Conservation (phyloP, 2,797 vertebrate genomes). For the Oceanodroma leucorhoa region DNA sequence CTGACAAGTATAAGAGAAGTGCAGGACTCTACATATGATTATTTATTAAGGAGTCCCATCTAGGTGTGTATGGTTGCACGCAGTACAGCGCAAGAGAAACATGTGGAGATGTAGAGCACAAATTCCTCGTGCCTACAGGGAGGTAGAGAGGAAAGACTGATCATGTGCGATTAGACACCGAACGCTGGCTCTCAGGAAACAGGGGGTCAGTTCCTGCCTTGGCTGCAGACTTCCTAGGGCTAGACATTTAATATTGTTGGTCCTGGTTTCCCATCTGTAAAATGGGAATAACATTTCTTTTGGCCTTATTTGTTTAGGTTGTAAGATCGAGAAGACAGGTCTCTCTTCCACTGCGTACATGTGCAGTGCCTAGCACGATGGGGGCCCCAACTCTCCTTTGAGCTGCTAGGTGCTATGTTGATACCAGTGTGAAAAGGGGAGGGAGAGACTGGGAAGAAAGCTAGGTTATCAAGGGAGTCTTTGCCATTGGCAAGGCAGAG, state of each 20-base stretch:
- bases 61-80: background rate
- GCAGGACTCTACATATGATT: background rate
- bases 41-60: conserved; percentile 30
- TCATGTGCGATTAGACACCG: conserved; percentile 40
- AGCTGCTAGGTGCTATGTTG: background rate
- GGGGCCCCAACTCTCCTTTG: background rate
- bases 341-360: background rate
- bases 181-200: conserved; percentile 39
- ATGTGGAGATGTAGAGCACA: conserved; percentile 33
- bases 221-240: conserved; percentile 58
- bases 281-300: conserved; percentile 49
- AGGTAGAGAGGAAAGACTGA: conserved; percentile 64
- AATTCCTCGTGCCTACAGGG: conserved; percentile 54
- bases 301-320: conserved; percentile 11
- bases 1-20: conserved; percentile 40
- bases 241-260: conserved; percentile 60
- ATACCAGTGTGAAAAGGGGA: background rate
- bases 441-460: background rate
- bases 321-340: background rate
- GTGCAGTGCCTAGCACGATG: background rate
- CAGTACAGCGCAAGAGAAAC: background rate
- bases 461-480: background rate
- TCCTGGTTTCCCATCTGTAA: conserved; percentile 35
- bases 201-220: conserved; percentile 59
- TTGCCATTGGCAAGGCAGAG: background rate